Percentiles rank a stretch among this genome's conserved stretches.
phyloP scores from a whole-genome alignment of 1,140 invertebrate genomes.

The Drosophila santomea region DNA sequence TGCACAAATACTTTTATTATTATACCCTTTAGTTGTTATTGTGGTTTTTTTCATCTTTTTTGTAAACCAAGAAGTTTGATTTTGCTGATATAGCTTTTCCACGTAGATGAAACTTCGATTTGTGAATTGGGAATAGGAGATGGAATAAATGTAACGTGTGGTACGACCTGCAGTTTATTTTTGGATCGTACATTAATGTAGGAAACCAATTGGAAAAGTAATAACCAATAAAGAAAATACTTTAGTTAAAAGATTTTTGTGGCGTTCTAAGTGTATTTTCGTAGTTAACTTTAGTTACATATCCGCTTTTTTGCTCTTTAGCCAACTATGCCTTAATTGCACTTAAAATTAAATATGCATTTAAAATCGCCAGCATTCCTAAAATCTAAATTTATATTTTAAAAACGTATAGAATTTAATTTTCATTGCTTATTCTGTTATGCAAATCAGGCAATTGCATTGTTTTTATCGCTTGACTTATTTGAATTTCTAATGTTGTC shows the following conservation, averaged over 20 bases:
- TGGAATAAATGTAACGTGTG: background rate
- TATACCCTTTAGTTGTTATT: conserved; percentile 40
- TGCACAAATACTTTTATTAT: conserved; percentile 64
- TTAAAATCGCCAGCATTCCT: background rate
- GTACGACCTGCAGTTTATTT: background rate
- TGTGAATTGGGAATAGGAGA: conserved; percentile 26
- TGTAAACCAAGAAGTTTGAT: conserved; percentile 13
- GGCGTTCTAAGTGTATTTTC: no score
- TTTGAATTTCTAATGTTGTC: conserved; percentile 14
- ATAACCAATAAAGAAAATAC: background rate
- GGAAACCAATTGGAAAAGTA: background rate
- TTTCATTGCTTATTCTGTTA: conserved; percentile 11
- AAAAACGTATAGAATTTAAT: background rate
- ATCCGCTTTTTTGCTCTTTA: no score
- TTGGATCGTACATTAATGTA: conserved; percentile 10
- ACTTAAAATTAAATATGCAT: background rate
- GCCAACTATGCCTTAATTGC: no score
- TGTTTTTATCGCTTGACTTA: conserved; percentile 4
- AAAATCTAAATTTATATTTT: background rate
- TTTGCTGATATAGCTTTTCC: conserved; percentile 15
- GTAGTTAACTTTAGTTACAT: no score
- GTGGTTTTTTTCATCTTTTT: conserved; percentile 11
- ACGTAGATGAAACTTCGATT: conserved; percentile 27
- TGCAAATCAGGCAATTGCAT: conserved; percentile 22
- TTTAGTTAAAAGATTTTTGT: background rate